Conservation (phyloP, 2,113 vertebrate genomes). For the Onychostruthus taczanowskii region DNA sequence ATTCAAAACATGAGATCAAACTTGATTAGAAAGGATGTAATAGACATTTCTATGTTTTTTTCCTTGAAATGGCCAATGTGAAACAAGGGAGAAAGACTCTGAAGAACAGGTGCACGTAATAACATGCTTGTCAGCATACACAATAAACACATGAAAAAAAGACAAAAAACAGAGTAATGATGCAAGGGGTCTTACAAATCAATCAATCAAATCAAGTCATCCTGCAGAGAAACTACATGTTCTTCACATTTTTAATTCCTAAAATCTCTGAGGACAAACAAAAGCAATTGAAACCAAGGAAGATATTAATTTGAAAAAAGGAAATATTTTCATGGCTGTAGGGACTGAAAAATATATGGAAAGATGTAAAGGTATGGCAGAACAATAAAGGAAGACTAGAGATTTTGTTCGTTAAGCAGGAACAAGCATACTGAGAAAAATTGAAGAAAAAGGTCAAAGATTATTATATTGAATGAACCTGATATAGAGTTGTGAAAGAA, state of each 20-base stretch:
- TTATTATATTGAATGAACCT: not conserved
- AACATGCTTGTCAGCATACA: not conserved
- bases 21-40: not conserved
- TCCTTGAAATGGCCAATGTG: not conserved
- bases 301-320: not conserved
- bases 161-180: not conserved
- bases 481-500: not conserved
- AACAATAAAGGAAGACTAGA: not conserved
- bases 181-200: not conserved
- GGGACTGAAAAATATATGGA: not conserved
- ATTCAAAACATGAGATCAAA: not conserved
- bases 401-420: not conserved
- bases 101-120: not conserved
- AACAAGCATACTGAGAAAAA: not conserved
- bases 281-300: not conserved
- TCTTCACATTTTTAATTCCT: not conserved
- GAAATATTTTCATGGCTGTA: not conserved
- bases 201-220: not conserved
- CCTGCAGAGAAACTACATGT: not conserved
- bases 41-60: not conserved
- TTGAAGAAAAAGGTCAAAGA: not conserved
- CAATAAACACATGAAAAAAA: not conserved
- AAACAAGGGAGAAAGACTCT: not conserved
- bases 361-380: not conserved
- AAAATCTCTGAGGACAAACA: not conserved